A percentile compares a stretch with the other conserved stretches of the same genome.
These are phyloP conservation scores for Serripes groenlandicus DNA, from an alignment of 2,888 invertebrate species.

Conservation along the genomic window DNA sequence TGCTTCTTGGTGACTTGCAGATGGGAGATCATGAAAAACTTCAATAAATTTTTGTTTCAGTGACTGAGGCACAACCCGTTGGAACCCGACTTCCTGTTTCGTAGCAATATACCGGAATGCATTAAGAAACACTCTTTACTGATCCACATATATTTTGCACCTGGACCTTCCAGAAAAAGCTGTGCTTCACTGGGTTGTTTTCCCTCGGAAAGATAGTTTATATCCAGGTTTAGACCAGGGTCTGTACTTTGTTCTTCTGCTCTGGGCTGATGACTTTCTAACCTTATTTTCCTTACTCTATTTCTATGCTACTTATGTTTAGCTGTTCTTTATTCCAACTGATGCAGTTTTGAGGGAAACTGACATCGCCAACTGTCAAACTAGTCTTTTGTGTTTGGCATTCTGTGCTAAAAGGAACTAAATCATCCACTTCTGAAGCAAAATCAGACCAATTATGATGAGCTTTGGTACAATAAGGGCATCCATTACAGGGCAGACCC, in stretches of 20 bases:
- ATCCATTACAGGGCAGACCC: conserved; percentile 58
- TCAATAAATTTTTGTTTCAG: conserved; percentile 9
- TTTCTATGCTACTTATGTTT: background rate
- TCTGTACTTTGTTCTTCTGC: conserved; percentile 2
- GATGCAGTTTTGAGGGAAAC: too few species aligned
- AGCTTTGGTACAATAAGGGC: conserved; percentile 42
- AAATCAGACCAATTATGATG: conserved; percentile 32
- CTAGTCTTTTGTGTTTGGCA: too few species aligned
- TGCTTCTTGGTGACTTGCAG: conserved; percentile 33
- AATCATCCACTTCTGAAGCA: background rate
- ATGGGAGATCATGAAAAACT: conserved; percentile 37
- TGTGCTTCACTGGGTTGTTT: background rate
- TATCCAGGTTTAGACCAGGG: conserved; percentile 5
- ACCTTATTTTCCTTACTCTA: background rate
- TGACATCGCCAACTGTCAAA: background rate
- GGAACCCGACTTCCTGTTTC: background rate
- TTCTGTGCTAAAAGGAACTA: background rate
- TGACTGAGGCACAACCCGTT: conserved; percentile 11
- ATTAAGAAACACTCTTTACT: conserved; percentile 21
- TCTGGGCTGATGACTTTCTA: background rate
- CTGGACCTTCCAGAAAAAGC: background rate
- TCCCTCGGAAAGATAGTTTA: background rate
- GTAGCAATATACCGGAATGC: background rate
- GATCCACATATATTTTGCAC: conserved; percentile 25
- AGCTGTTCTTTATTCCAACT: too few species aligned